phyloP scores from a whole-genome alignment of 2,888 invertebrate species.

The Perdita meconis region DNA sequence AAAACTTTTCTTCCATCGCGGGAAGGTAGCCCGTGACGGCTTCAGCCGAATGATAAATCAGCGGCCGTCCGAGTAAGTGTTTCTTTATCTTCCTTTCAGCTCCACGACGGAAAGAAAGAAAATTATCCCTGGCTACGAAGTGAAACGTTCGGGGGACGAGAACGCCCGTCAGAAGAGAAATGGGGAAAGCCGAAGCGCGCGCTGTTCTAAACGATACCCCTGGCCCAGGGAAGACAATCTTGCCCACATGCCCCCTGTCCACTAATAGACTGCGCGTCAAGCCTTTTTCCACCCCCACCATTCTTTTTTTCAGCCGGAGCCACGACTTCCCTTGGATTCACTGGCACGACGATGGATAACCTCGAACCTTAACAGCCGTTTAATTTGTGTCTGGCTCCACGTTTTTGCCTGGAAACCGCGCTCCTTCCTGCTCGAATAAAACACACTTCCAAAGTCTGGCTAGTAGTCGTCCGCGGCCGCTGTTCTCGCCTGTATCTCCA shows the following conservation, averaged over 20 bases:
- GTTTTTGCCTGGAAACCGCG: conserved; percentile 65
- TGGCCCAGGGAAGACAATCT: conserved; percentile 66
- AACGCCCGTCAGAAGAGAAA: conserved; percentile 52
- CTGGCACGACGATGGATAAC: conserved; percentile 73
- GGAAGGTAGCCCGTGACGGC: conserved; percentile 33
- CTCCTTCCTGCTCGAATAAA: conserved; percentile 40
- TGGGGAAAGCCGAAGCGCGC: conserved; percentile 53
- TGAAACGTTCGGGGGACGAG: conserved; percentile 48
- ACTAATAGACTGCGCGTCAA: conserved; percentile 71
- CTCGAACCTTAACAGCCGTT: conserved; percentile 71
- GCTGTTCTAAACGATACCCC: conserved; percentile 54
- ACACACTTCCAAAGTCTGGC: conserved; percentile 28
- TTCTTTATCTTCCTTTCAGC: conserved; percentile 50
- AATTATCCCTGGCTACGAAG: conserved; percentile 61
- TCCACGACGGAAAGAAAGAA: conserved; percentile 39
- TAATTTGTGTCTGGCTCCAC: conserved; percentile 73
- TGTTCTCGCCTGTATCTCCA: conserved; percentile 60
- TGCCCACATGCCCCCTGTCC: conserved; percentile 66
- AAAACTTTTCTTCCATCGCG: conserved; percentile 48
- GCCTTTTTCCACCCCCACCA: conserved; percentile 65
- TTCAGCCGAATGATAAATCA: conserved; percentile 55
- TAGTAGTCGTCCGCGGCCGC: conserved; percentile 36
- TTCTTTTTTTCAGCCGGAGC: neutral
- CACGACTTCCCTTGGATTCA: conserved; percentile 61
- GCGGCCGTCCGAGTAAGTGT: conserved; percentile 50